Conservation (phyloP, 2,797 vertebrate genomes). For the Schizopygopsis malacanthus region DNA sequence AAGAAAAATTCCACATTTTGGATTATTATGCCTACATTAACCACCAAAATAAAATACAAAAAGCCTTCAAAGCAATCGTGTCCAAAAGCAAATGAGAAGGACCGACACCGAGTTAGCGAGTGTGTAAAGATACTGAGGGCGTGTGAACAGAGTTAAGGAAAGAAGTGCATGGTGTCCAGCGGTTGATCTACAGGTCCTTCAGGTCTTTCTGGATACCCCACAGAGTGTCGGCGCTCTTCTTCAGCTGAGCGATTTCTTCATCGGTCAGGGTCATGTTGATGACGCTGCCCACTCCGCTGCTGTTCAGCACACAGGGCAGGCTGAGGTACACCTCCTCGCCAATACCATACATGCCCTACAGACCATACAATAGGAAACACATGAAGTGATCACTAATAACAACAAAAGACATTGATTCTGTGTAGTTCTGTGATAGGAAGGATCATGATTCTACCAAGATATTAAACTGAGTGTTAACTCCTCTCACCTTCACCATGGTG, state of each 20-base stretch:
- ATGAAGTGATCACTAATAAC: neutral
- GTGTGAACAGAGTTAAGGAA: conserved; percentile 19
- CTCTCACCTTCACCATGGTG: conserved; percentile 92
- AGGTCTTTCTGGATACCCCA: conserved; percentile 96
- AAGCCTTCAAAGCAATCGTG: neutral
- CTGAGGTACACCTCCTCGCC: conserved; percentile 92
- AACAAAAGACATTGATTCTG: accelerated
- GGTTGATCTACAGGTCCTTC: conserved; percentile 83
- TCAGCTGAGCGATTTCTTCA: conserved; percentile 86
- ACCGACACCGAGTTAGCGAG: conserved; percentile 26
- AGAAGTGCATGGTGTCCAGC: neutral
- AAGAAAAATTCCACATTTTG: conserved; percentile 1
- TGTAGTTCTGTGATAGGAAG: neutral
- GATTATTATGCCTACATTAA: conserved; percentile 40
- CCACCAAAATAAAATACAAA: conserved; percentile 18
- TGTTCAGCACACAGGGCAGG: conserved; percentile 88
- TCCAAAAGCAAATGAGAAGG: neutral
- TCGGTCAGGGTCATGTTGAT: conserved; percentile 94
- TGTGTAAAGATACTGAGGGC: neutral
- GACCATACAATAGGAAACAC: neutral
- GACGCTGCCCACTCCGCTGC: conserved; percentile 84
- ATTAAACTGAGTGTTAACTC: neutral
- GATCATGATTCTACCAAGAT: neutral
- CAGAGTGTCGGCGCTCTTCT: conserved; percentile 89
- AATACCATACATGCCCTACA: conserved; percentile 90